Evolutionary conservation across 2,888 invertebrate genomes (phyloP).

Genomic region (Pyrrhia umbra): DNA sequence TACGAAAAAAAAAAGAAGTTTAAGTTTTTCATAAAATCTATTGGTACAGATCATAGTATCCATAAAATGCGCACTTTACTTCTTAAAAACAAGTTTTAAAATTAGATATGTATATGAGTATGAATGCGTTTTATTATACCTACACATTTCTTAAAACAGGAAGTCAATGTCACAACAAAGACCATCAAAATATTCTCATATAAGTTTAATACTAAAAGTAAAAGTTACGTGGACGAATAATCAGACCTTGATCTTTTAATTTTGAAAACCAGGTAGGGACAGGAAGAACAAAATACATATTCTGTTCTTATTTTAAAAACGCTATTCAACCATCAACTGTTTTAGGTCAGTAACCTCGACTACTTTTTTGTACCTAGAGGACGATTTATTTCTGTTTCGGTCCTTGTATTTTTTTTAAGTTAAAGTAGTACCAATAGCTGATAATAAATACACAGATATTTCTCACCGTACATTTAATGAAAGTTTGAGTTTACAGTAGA

Average conservation of each 20-base stretch:
- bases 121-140: background rate
- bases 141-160: conserved; percentile 20
- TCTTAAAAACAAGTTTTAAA: conserved; percentile 10
- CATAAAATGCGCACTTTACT: too few species aligned
- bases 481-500: too few species aligned
- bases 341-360: background rate
- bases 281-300: conserved; percentile 3
- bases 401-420: too few species aligned
- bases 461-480: too few species aligned
- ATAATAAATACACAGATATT: too few species aligned
- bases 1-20: too few species aligned
- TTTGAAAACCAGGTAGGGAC: conserved; percentile 7
- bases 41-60: too few species aligned
- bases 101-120: background rate
- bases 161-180: conserved; percentile 11
- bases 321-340: background rate
- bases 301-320: background rate
- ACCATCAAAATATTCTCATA: conserved; percentile 5
- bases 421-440: too few species aligned
- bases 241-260: conserved; percentile 42
- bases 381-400: too few species aligned
- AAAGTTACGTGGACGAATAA: conserved; percentile 11
- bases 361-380: background rate
- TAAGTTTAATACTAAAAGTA: conserved; percentile 7
- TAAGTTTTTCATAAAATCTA: too few species aligned